These are phyloP conservation scores for Decapterus maruadsi DNA, from an alignment of 2,797 vertebrate genomes.

Conservation along the genomic window DNA sequence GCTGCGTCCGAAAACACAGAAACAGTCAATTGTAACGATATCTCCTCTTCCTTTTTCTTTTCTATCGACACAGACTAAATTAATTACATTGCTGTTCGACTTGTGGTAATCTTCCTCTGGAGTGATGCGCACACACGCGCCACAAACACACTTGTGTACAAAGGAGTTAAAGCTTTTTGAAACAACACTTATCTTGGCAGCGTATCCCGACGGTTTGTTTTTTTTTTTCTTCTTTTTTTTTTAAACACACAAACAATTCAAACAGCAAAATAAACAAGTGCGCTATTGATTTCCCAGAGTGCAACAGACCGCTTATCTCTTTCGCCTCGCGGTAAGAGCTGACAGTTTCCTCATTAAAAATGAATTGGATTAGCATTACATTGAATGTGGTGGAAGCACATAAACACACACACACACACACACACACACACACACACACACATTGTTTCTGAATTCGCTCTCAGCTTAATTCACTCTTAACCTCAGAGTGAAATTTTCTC, in stretches of 20 bases:
- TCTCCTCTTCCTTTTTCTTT: constrained; percentile 68
- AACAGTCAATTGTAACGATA: constrained; percentile 78
- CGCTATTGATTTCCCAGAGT: constrained; percentile 89
- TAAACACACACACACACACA: background rate
- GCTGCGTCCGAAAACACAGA: constrained; percentile 57
- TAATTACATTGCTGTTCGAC: constrained; percentile 84
- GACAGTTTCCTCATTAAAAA: constrained; percentile 92
- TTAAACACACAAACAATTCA: constrained; percentile 90
- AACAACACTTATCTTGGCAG: constrained; percentile 83
- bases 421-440: constrained; percentile 28
- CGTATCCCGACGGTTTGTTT: constrained; percentile 76
- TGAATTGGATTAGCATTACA: constrained; percentile 92
- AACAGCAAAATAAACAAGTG: constrained; percentile 94
- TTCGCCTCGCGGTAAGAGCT: constrained; percentile 86
- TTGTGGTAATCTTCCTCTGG: constrained; percentile 83
- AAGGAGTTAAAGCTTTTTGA: constrained; percentile 77
- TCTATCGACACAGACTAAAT: constrained; percentile 78
- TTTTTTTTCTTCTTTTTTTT: constrained; percentile 43
- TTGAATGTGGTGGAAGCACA: constrained; percentile 77
- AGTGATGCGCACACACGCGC: constrained; percentile 67
- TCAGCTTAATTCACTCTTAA: constrained; percentile 42
- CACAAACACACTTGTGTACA: constrained; percentile 67
- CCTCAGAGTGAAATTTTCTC: constrained; percentile 34
- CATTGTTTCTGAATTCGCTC: constrained; percentile 43
- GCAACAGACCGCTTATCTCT: constrained; percentile 88